phyloP scores from a whole-genome alignment of 2,113 vertebrate genomes.

The Castor canadensis region DNA sequence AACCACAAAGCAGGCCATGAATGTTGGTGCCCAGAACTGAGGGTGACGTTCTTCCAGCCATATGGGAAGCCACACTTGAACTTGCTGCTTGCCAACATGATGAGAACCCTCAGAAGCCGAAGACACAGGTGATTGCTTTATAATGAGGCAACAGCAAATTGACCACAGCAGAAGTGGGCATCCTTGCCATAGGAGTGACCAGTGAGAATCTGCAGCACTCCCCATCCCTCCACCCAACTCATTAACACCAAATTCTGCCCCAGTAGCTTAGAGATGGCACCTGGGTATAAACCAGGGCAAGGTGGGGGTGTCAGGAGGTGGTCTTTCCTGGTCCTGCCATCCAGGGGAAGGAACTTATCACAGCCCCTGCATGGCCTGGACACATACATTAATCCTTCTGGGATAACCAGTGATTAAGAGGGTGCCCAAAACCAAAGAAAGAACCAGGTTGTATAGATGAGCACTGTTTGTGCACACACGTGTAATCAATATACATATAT shows the following conservation, averaged over 20 bases:
- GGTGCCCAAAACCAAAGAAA: background rate
- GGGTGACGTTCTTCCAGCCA: constrained; percentile 54
- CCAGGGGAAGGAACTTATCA: too few relatives aligned
- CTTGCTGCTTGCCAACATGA: constrained; percentile 15
- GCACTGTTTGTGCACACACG: background rate
- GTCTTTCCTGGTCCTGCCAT: background rate
- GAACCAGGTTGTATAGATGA: background rate
- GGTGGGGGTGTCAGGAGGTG: background rate
- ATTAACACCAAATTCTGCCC: accelerated
- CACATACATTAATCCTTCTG: accelerated
- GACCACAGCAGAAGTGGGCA: background rate
- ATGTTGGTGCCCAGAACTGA: constrained; percentile 58
- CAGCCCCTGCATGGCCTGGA: background rate
- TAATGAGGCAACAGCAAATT: constrained; percentile 5
- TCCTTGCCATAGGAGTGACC: background rate
- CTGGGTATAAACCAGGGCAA: accelerated
- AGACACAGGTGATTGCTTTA: constrained; percentile 34
- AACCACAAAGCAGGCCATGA: constrained; percentile 78
- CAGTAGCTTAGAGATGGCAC: too few relatives aligned
- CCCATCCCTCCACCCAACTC: background rate
- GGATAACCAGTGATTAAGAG: too few relatives aligned
- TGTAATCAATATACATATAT: accelerated
- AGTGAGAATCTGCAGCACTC: background rate
- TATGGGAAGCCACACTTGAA: constrained; percentile 53
- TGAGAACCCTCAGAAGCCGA: background rate